These are phyloP conservation scores for Craniophora ligustri DNA, from an alignment of 2,888 invertebrate genomes.

Conservation along the genomic window DNA sequence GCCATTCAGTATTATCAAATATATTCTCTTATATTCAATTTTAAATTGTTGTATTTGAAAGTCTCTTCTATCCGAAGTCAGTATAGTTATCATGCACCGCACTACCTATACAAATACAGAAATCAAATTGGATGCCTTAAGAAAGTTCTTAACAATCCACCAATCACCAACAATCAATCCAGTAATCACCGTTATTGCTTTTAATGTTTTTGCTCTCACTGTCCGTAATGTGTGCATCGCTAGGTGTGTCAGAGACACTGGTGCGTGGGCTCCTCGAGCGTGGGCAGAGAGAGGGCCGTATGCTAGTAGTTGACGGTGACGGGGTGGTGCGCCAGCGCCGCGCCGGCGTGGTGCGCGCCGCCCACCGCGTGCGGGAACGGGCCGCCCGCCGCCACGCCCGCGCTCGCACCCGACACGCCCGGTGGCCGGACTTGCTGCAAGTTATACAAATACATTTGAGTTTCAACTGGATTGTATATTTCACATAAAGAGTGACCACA, in stretches of 20 bases:
- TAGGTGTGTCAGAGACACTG: constrained; percentile 36
- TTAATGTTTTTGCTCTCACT: constrained; percentile 37
- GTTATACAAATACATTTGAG: constrained; percentile 2
- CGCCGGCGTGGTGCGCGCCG: constrained; percentile 70
- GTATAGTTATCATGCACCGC: constrained; percentile 38
- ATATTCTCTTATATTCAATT: constrained; percentile 16
- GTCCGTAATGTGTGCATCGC: constrained; percentile 6
- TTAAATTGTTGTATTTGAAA: constrained; percentile 21
- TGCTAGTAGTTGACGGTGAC: constrained; percentile 86
- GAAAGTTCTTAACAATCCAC: constrained; percentile 26
- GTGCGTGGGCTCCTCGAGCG: constrained; percentile 36
- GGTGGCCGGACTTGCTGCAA: constrained; percentile 71
- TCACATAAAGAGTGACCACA: too few relatives aligned
- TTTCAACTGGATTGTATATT: too few relatives aligned
- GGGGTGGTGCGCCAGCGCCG: constrained; percentile 79
- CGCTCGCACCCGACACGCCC: constrained; percentile 53
- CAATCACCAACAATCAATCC: constrained; percentile 21
- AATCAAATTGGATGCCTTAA: constrained; percentile 16
- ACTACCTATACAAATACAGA: constrained; percentile 9
- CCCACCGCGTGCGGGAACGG: constrained; percentile 69
- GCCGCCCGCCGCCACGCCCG: constrained; percentile 55
- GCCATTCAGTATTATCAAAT: neutral
- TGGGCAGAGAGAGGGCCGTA: constrained; percentile 41
- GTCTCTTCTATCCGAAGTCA: constrained; percentile 26
- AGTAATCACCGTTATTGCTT: constrained; percentile 19